Conservation (phyloP, 2,888 invertebrate species). For the Trissolcus brochymenae region DNA sequence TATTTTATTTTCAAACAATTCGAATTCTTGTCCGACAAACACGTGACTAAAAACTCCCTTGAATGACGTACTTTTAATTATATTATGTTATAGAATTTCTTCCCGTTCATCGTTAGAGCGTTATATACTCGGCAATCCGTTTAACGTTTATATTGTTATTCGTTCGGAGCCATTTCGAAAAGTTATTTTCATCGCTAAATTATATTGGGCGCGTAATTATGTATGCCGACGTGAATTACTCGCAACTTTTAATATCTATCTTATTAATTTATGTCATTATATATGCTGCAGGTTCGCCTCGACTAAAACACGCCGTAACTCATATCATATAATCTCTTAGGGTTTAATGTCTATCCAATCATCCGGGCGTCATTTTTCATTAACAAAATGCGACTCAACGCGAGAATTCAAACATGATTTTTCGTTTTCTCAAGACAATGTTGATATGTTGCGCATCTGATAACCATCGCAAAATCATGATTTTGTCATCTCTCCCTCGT, state of each 20-base stretch:
- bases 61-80: conserved; percentile 45
- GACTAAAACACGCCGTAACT: conserved; percentile 29
- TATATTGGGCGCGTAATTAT: conserved; percentile 24
- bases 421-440: conserved; percentile 5
- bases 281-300: conserved; percentile 9
- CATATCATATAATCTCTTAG: conserved; percentile 42
- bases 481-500: too few relatives aligned
- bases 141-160: conserved; percentile 14
- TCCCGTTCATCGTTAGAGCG: conserved; percentile 25
- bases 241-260: conserved; percentile 40
- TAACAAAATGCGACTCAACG: conserved; percentile 40
- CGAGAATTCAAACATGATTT: conserved; percentile 17
- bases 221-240: conserved; percentile 16
- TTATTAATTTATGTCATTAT: conserved; percentile 42
- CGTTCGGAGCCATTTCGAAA: conserved; percentile 17
- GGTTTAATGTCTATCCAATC: conserved; percentile 45
- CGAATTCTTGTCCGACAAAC: conserved; percentile 39
- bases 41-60: conserved; percentile 28
- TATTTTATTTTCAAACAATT: conserved; percentile 50
- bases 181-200: conserved; percentile 27
- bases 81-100: conserved; percentile 41
- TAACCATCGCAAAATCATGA: too few relatives aligned
- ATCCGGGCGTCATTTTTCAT: conserved; percentile 36
- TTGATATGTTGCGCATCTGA: too few relatives aligned
- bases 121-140: conserved; percentile 21